These are phyloP conservation scores for Chirona hameri DNA, from an alignment of 2,888 invertebrate species.

Conservation along the genomic window DNA sequence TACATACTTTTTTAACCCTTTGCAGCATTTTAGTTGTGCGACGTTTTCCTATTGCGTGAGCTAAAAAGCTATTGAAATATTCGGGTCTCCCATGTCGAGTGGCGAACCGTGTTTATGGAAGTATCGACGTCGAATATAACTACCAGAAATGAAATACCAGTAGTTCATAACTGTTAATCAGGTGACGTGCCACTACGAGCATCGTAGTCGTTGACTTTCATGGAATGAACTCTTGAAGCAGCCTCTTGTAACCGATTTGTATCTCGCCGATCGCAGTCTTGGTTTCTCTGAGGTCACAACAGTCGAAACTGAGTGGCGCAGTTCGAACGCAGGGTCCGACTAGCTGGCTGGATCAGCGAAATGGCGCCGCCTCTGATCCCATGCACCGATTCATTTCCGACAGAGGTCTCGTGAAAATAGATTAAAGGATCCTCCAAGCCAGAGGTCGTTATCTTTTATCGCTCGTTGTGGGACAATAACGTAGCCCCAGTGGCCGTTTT, in stretches of 20 bases:
- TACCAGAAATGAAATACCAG: no score
- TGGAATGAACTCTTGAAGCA: no score
- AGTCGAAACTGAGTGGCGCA: background rate
- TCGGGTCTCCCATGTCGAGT: no score
- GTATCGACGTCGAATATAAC: no score
- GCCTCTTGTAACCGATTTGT: no score
- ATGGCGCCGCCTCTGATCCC: background rate
- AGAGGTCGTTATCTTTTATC: constrained; percentile 6
- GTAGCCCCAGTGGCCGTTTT: background rate
- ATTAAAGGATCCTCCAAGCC: background rate
- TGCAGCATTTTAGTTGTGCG: no score
- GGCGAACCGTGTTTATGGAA: no score
- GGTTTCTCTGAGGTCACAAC: background rate
- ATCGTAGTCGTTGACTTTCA: no score
- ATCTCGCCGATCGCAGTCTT: background rate
- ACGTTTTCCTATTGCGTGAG: no score
- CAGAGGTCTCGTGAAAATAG: background rate
- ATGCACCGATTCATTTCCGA: background rate
- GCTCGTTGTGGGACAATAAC: background rate
- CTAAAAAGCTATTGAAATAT: no score
- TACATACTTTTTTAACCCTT: no score
- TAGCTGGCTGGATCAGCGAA: background rate
- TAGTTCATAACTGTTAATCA: background rate
- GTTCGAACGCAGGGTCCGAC: background rate
- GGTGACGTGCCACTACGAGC: no score